A percentile compares a stretch with the other conserved stretches of the same genome.
These are phyloP conservation scores for Smithornis capensis DNA, from an alignment of 2,113 vertebrate genomes.

Conservation along the genomic window DNA sequence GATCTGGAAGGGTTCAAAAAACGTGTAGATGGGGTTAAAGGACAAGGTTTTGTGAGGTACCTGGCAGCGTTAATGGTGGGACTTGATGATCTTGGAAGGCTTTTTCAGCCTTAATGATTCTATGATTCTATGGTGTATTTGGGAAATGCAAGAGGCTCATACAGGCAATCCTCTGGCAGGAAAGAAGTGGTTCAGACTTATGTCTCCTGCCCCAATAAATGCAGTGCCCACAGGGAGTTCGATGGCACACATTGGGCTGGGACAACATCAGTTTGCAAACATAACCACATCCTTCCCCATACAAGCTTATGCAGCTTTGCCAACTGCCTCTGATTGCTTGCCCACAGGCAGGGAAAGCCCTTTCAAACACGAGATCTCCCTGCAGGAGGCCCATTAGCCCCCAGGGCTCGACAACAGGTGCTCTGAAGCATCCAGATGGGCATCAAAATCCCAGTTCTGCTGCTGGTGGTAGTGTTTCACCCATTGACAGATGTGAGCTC, in stretches of 20 bases:
- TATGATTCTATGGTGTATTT: not conserved
- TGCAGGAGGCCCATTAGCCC: too few species aligned
- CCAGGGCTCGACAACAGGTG: not conserved
- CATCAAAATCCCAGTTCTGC: not conserved
- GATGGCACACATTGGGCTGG: rapidly evolving
- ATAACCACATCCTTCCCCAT: not conserved
- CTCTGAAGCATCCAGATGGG: too few species aligned
- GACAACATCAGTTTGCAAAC: not conserved
- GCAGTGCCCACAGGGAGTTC: not conserved
- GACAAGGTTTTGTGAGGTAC: not conserved
- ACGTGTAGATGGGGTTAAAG: not conserved
- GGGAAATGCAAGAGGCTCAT: not conserved
- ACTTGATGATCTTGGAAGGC: not conserved
- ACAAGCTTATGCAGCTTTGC: not conserved
- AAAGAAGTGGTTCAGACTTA: not conserved
- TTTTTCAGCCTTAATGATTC: not conserved
- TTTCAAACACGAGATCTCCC: not conserved
- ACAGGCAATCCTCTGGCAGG: not conserved
- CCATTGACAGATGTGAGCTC: not conserved
- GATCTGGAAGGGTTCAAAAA: not conserved
- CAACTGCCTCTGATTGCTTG: rapidly evolving
- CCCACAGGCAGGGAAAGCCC: not conserved
- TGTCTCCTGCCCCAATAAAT: not conserved
- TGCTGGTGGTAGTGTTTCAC: not conserved
- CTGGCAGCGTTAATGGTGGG: not conserved